Evolutionary conservation across 2,797 vertebrate species (phyloP), one percentile per base, ranked within the genome.

Genomic region (Nannoperca australis): DNA sequence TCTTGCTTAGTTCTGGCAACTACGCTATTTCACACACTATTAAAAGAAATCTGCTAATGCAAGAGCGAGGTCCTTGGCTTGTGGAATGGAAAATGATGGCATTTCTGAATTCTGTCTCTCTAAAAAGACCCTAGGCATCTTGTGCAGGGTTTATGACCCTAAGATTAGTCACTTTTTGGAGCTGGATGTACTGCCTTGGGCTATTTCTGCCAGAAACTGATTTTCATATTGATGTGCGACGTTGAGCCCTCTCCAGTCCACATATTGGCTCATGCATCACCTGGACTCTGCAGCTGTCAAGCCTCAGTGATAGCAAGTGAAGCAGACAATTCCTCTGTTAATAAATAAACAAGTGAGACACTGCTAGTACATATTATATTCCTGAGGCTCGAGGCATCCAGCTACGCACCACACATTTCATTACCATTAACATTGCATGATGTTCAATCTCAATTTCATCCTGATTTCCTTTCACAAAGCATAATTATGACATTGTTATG

Each of bases 221-320:
- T 96, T 96, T 96, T 96, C 95, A 95, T 95, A 94, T 94, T 95
- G 94, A 96, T 94, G 94, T 92, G 94, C 84, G 80, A 92, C 87
- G 93, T 91, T 91, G 93, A 93, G 91, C 88, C 87, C 92, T 94
- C 93, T 93, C 93, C 83, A 85, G 88, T 92, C 85, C 91, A 89
- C 93, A 95, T 95, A 95, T 95, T 95, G 94, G 93, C 95, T 95
- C 94, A 95, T 96, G 95, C 92, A 95, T 96, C 95, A 96, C 94
- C 93, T 92, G 90, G 88, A 90, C 93, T 89, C 87, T 78, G 90
- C 86, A 76, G 88, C 94, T 96, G 95, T 94, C 95, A 95, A 90
- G 94, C 89, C 83, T 89, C 93, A 90, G 91, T 93, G 93, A 95
- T 94, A 96, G 92, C 92, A 91, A 93, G 88, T 89, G 92, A 92